phyloP scores from a whole-genome alignment of 2,888 invertebrate species.

The Diaperis boleti region DNA sequence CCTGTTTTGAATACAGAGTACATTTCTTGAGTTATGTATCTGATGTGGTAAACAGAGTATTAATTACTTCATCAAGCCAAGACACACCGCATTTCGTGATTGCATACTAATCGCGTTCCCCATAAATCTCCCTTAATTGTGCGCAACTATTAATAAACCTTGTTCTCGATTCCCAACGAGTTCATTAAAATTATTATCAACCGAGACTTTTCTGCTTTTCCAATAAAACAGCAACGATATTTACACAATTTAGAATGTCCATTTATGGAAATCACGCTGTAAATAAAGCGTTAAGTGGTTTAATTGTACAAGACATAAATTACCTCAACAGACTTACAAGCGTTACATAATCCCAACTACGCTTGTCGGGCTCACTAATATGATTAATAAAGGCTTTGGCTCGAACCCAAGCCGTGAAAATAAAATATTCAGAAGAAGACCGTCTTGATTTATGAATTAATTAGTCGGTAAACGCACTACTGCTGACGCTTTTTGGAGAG shows the following conservation, averaged over 20 bases:
- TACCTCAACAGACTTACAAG: slow-evolving; percentile 22
- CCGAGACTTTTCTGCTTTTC: slow-evolving; percentile 6
- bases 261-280: slow-evolving; percentile 7
- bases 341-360: slow-evolving; percentile 27
- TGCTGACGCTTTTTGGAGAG: slow-evolving; percentile 18
- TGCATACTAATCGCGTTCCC: slow-evolving; percentile 16
- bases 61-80: slow-evolving; percentile 17
- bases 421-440: slow-evolving; percentile 45
- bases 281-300: slow-evolving; percentile 26
- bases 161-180: slow-evolving; percentile 17
- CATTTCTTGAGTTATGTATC: no score
- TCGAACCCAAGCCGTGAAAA: slow-evolving; percentile 47
- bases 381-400: slow-evolving; percentile 35
- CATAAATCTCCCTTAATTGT: slow-evolving; percentile 33
- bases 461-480: slow-evolving; percentile 50
- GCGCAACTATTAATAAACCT: slow-evolving; percentile 31
- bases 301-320: slow-evolving; percentile 34
- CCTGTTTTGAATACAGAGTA: no score
- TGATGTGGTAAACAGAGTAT: slow-evolving; percentile 6
- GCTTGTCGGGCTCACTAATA: slow-evolving; percentile 26
- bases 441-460: slow-evolving; percentile 56
- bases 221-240: slow-evolving; percentile 6
- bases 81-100: slow-evolving; percentile 20
- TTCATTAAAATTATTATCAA: slow-evolving; percentile 19
- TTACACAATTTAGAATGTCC: slow-evolving; percentile 22